These are phyloP conservation scores for Andricus quercusramuli DNA, from an alignment of 2,888 invertebrate species.

Conservation along the genomic window DNA sequence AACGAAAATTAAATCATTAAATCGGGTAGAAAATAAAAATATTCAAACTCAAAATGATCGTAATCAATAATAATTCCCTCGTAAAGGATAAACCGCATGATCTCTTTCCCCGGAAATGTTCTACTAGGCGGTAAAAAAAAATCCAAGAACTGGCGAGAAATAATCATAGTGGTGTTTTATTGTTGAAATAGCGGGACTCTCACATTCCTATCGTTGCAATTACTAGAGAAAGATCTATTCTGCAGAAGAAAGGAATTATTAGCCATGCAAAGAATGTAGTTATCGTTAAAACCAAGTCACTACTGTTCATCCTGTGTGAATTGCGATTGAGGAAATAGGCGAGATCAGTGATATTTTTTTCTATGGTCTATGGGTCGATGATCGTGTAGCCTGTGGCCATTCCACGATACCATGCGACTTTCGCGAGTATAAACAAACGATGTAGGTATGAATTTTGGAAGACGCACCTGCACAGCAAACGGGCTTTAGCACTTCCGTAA, in stretches of 20 bases:
- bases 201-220: not conserved
- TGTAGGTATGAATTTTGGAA: conserved; percentile 47
- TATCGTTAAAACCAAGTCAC: not conserved
- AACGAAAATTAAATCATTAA: not conserved
- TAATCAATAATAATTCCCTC: not conserved
- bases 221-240: not conserved
- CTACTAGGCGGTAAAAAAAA: conserved; percentile 14
- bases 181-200: conserved; percentile 41
- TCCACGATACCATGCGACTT: conserved; percentile 40
- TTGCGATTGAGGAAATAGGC: not conserved
- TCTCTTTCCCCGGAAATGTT: not conserved
- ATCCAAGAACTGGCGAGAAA: conserved; percentile 19
- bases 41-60: not conserved
- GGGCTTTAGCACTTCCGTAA: conserved; percentile 77
- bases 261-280: not conserved
- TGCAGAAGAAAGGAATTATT: not conserved
- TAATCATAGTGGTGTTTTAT: conserved; percentile 21
- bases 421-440: conserved; percentile 58
- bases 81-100: not conserved
- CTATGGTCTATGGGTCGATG: conserved; percentile 31
- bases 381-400: conserved; percentile 19
- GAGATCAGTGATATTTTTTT: conserved; percentile 16
- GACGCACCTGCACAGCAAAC: conserved; percentile 75
- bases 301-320: not conserved
- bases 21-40: not conserved